Conservation (phyloP, 2,888 invertebrate species). For the Apomyelois bistriatella region DNA sequence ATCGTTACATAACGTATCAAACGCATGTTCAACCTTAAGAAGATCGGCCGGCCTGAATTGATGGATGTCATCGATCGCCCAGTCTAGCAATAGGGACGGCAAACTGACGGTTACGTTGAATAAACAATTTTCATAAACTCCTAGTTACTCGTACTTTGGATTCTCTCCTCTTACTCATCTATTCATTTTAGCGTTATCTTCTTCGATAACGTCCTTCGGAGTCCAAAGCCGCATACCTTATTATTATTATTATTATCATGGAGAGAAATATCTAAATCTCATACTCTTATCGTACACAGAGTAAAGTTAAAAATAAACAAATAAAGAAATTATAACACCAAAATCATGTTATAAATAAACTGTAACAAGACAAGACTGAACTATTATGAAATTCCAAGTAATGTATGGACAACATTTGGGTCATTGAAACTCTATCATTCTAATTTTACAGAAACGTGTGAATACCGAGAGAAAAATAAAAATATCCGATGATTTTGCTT, state of each 20-base stretch:
- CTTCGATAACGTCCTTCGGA: no score
- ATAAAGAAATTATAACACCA: not conserved
- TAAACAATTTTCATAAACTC: not conserved
- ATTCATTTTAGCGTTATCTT: no score
- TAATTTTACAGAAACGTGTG: slow-evolving; percentile 10
- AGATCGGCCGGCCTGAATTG: not conserved
- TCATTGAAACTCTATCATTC: slow-evolving; percentile 11
- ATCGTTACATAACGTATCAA: not conserved
- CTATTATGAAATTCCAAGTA: slow-evolving; percentile 9
- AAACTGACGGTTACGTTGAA: not conserved
- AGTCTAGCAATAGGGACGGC: not conserved
- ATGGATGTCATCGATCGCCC: not conserved
- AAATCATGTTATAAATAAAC: not conserved
- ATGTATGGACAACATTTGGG: slow-evolving; percentile 6
- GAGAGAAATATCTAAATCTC: no score
- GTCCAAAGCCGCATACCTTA: no score
- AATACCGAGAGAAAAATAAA: slow-evolving; percentile 1
- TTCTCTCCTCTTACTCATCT: not conserved
- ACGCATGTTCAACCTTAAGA: not conserved
- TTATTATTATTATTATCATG: no score
- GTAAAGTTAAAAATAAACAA: not conserved
- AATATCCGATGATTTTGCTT: slow-evolving; percentile 4
- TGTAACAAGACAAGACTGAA: slow-evolving; percentile 3
- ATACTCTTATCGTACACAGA: not conserved
- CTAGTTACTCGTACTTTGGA: not conserved